A percentile compares a stretch with the other conserved stretches of the same genome.
These are phyloP conservation scores for Cloeon dipterum DNA, from an alignment of 2,888 invertebrate genomes.

Conservation along the genomic window DNA sequence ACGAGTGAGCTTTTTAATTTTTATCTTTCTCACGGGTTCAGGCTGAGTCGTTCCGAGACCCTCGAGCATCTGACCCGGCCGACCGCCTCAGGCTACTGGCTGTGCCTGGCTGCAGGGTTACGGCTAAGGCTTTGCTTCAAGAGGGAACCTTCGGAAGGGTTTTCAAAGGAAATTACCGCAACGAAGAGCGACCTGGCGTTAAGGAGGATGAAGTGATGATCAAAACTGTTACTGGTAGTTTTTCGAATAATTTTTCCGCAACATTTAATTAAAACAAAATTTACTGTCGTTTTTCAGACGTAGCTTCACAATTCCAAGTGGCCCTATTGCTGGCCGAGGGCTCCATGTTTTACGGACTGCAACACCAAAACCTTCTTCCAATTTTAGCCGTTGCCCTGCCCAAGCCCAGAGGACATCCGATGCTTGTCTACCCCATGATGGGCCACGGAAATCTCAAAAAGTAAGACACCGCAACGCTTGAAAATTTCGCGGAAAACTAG, in stretches of 20 bases:
- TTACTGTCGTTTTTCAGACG: slow-evolving; percentile 26
- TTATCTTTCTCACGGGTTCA: too few relatives aligned
- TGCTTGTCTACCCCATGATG: slow-evolving; percentile 45
- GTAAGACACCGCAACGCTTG: too few relatives aligned
- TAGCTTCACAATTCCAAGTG: slow-evolving; percentile 45
- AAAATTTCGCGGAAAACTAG: too few relatives aligned
- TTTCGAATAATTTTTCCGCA: neutral
- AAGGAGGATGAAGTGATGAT: slow-evolving; percentile 48
- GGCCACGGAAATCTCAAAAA: slow-evolving; percentile 47
- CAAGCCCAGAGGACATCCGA: slow-evolving; percentile 27
- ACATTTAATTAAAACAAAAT: neutral
- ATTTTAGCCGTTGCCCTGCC: slow-evolving; percentile 41
- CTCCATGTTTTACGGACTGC: slow-evolving; percentile 42
- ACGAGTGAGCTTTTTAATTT: too few relatives aligned
- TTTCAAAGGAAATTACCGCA: slow-evolving; percentile 44
- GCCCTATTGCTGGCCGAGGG: slow-evolving; percentile 49
- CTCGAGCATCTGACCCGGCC: slow-evolving; percentile 21
- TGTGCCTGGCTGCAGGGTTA: slow-evolving; percentile 33
- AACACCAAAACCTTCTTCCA: slow-evolving; percentile 44
- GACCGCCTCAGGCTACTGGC: slow-evolving; percentile 36
- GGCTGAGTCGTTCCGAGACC: slow-evolving; percentile 3
- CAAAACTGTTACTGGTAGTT: slow-evolving; percentile 67
- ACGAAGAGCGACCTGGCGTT: slow-evolving; percentile 18
- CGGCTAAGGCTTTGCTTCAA: slow-evolving; percentile 33
- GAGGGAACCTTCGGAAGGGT: slow-evolving; percentile 78